These are phyloP conservation scores for Hyalella azteca DNA, from an alignment of 2,888 invertebrate species.

Conservation along the genomic window DNA sequence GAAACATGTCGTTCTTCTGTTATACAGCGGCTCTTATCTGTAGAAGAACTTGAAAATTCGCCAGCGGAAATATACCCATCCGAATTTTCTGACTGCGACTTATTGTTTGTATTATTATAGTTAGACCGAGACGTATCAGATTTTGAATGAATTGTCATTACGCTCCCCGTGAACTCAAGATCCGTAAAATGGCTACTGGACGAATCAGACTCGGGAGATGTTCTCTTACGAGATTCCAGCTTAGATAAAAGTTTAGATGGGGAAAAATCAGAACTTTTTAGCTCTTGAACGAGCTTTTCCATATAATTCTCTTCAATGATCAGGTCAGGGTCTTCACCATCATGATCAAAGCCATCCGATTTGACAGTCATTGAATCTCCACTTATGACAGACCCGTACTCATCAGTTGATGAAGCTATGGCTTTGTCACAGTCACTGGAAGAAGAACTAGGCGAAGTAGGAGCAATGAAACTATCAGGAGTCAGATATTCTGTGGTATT, in stretches of 20 bases:
- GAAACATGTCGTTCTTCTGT: slow-evolving; percentile 55
- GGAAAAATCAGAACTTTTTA: slow-evolving; percentile 47
- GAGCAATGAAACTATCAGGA: slow-evolving; percentile 46
- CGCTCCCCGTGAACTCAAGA: slow-evolving; percentile 60
- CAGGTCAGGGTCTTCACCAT: slow-evolving; percentile 44
- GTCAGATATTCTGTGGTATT: slow-evolving; percentile 52
- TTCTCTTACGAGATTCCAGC: slow-evolving; percentile 52
- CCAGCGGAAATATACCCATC: slow-evolving; percentile 89
- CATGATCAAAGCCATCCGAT: slow-evolving; percentile 52
- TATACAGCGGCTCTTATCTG: slow-evolving; percentile 39
- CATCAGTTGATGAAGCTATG: slow-evolving; percentile 48
- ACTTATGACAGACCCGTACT: slow-evolving; percentile 51
- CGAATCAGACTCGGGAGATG: slow-evolving; percentile 61
- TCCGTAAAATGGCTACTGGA: slow-evolving; percentile 60
- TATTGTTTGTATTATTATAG: slow-evolving; percentile 70
- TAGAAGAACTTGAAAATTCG: slow-evolving; percentile 66
- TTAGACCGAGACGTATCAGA: slow-evolving; percentile 71
- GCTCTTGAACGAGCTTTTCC: slow-evolving; percentile 50
- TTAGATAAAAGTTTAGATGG: slow-evolving; percentile 40
- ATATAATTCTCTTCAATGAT: slow-evolving; percentile 54
- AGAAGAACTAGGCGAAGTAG: slow-evolving; percentile 43
- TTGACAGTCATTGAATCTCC: slow-evolving; percentile 55
- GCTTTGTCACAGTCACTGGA: slow-evolving; percentile 55
- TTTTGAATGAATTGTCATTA: slow-evolving; percentile 54
- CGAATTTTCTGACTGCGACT: slow-evolving; percentile 83